Evolutionary conservation across 2,797 vertebrate species (phyloP), one percentile per base, ranked within the genome.

Genomic region (Onychomys torridus): DNA sequence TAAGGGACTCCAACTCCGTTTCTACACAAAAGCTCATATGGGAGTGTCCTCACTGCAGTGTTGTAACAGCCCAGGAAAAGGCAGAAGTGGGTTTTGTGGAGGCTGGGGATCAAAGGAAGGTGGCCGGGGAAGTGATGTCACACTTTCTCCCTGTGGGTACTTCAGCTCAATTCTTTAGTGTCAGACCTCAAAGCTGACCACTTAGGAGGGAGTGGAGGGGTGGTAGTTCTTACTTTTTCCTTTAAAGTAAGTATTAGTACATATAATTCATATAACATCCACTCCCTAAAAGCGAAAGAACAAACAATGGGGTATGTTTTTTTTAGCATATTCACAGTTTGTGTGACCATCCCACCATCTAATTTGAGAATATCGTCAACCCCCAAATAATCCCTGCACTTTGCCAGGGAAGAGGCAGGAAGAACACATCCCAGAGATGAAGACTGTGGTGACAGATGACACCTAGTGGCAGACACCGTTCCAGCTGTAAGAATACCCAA

Each of bases 381-480:
- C 43, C 63, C 43, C 46, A 52, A 9, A 52, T 86, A 69, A 52
- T 17, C 34, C 43, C 6, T 52, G 61, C 0, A 7, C 19, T 78
- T 77, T 43, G 71, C 34, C 21, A 21, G 10, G 37, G 83, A 86
- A 63, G 67, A 90, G 69, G 73, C 37, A 89, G 57, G 92, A 46
- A 37, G n/a, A 69, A 86, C 75, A n/a, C 23, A 0, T 7, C 86
- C 27, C 23, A 25, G 49, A 61, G 52, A 59, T 23, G 37, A 75
- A 65, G 49, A 82, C 3, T 2, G 19, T n/a, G 55, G 77, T 55
- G 49, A 59, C 37, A 37, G 79, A 63, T 5, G 93, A 91, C 92
- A 81, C 83, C 96, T 93, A 95, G 94, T 76, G 94, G 92, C 65
- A 46, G 37, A 75, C 91, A 61, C 63, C 37, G 21, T 21, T 49